Evolutionary conservation across 92 coral and sea anemone genomes (phyloP), one percentile per base, ranked within the genome.

Genomic region (Zoanthus sansibaricus): DNA sequence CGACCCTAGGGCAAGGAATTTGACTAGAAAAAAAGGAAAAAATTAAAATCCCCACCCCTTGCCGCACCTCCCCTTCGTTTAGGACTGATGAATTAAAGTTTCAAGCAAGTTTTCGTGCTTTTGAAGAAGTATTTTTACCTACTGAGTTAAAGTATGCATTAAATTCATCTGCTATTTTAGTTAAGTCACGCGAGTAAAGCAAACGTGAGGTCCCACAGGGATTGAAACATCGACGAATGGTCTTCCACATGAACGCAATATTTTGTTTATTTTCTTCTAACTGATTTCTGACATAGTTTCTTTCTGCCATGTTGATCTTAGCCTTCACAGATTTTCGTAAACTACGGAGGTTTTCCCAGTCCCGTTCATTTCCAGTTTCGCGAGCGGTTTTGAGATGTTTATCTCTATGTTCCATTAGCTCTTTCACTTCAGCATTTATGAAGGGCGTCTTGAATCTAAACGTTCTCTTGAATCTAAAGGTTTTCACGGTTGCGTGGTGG

Each of bases 221-320:
- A 25, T 83, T 83, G 9, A 92, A 64, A 83, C 87, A 87, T 31
- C 90, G 64, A 48, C 86, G 93, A 14, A 90, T 80, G 14, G 93
- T 87, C 61, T 93, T 90, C 92, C 93, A 90, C 3, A 93, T 84
- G 42, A 91, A 83, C 48, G 93, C 31, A 64, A 74, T 87, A 75
- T 90, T 90, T 14, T 25, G 79, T 48, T 75, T 87, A 71, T 82
- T 64, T 55, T 20, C 74, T 15, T 7, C 67, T 1, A 82, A 86
- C 76, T 90, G 86, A n/a, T 86, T 54, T 25, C 71, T 55, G 77
- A 90, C 51, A 12, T 14, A 48, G 2, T 49, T 44, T 18, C 46
- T 56, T 49, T 76, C 82, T 33, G 82, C 68, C 49, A 47, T 58
- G 49, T 58, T 31, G 32, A 77, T 54, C 32, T 12, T 77, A 30